Percentiles rank a stretch among this genome's conserved stretches.
These are phyloP conservation scores for Empidonax alnorum DNA, from an alignment of 2,113 vertebrate genomes.

Conservation along the genomic window DNA sequence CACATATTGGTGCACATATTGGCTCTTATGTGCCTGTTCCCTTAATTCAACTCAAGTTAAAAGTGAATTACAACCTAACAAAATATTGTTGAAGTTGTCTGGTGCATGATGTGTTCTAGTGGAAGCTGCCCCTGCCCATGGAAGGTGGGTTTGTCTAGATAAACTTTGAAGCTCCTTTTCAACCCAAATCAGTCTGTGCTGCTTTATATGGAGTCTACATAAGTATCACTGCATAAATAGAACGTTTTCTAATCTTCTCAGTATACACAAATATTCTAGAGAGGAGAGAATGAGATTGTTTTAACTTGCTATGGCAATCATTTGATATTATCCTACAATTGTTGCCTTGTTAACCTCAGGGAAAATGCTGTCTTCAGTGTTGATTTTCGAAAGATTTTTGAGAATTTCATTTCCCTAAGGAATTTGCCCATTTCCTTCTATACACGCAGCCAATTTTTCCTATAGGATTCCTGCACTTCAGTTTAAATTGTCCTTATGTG, in stretches of 20 bases:
- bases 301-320: neutral
- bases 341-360: neutral
- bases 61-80: neutral
- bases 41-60: neutral
- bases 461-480: neutral
- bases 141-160: neutral
- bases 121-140: neutral
- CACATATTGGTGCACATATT: neutral
- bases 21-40: neutral
- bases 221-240: neutral
- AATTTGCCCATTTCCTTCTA: neutral
- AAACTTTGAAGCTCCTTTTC: neutral
- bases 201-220: neutral
- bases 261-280: neutral
- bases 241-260: neutral
- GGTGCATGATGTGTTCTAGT: neutral
- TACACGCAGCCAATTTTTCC: neutral
- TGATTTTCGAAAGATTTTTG: neutral
- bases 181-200: neutral
- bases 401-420: neutral
- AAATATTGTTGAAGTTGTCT: neutral
- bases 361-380: neutral
- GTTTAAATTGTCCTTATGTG: neutral
- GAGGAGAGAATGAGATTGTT: neutral
- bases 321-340: neutral